Evolutionary conservation across 2,113 vertebrate species (phyloP), one percentile per base, ranked within the genome.

Genomic region (Spea bombifrons): DNA sequence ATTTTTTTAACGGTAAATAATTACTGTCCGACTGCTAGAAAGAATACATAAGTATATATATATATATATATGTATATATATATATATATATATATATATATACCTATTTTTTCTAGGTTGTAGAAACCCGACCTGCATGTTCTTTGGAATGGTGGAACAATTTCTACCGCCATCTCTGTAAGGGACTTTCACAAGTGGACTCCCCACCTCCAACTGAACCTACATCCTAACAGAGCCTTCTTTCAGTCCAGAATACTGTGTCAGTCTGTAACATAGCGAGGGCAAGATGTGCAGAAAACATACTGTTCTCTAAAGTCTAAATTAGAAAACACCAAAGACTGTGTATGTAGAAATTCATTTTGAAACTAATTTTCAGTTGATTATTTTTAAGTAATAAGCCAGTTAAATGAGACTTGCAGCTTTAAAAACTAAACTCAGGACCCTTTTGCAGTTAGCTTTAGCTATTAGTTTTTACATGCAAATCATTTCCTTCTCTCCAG

Each of bases 401-500:
- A 7, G 53, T 65, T 63, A 75, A 75, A 64, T 50, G 43, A 48
- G n/a, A 50, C 13, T 16, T 3, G 48, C 5, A 10, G 46, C 57
- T 17, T 64, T 48, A 63, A 61, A 79, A 17, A 79, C 71, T 48
- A 30, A 76, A 61, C 66, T 16, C 13, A 47, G 7, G 76, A 73
- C 76, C 55, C 61, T 16, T 66, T 66, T 73, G 48, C 57, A 66
- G 70, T 61, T 55, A 65, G 43, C 53, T 79, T 79, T 65, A 66
- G 72, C 68, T 71, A 64, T 72, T 46, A 65, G 64, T 78, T 78
- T 78, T 79, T 78, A 72, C 76, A 72, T 79, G 49, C 63, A 79
- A 79, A 73, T 79, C 69, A 73, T 79, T 79, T 79, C 76, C 76
- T 64, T 65, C 73, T 72, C 61, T 73, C 53, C 59, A 79, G 52